Conservation (phyloP, 2,797 vertebrate species). For the Aselliscus stoliczkanus region DNA sequence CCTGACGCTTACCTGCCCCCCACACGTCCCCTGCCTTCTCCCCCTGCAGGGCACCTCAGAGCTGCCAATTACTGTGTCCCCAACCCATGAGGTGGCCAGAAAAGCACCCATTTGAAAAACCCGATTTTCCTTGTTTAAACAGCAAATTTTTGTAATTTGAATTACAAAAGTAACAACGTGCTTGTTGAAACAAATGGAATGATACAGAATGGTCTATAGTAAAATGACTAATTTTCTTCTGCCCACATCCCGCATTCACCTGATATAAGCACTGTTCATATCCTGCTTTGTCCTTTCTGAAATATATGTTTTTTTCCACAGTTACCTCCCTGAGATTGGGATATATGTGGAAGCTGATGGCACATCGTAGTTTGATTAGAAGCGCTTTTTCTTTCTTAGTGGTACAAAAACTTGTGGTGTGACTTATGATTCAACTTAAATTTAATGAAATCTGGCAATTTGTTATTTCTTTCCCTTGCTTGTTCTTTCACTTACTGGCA, state of each 20-base stretch:
- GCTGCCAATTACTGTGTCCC: not conserved
- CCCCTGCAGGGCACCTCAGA: not conserved
- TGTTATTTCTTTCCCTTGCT: not conserved
- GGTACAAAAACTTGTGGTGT: no score
- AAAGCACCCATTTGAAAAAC: slow-evolving; percentile 31
- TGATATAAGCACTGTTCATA: not conserved
- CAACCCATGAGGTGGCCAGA: not conserved
- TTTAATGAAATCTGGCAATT: not conserved
- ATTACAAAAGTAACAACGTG: not conserved
- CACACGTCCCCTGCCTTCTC: not conserved
- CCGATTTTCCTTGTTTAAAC: slow-evolving; percentile 42
- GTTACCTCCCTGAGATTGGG: not conserved
- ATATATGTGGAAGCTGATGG: no score
- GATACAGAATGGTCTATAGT: not conserved
- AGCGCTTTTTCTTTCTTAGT: not conserved
- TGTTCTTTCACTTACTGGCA: not conserved
- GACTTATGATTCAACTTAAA: not conserved
- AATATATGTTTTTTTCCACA: not conserved
- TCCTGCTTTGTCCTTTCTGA: not conserved
- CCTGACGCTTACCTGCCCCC: not conserved
- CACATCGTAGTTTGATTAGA: not conserved
- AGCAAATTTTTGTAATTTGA: not conserved
- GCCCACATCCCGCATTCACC: not conserved
- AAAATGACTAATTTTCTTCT: not conserved
- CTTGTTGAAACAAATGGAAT: not conserved